Base-by-base conservation (phyloP, 1,140 invertebrate species). In the Psix sp. region DNA sequence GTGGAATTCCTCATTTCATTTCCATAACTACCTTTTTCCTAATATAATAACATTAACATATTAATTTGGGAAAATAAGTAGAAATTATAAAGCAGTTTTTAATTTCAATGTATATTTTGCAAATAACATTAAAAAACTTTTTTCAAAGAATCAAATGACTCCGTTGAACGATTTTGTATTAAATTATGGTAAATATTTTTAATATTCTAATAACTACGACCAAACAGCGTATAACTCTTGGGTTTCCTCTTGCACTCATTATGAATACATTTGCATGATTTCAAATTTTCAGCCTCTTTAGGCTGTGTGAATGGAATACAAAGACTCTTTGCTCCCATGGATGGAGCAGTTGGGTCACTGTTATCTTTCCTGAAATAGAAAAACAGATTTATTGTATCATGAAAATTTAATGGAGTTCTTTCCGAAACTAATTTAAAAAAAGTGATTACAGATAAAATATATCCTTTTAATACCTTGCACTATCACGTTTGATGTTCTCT, bases 251-350 rank as follows among this genome's bases (percentile, higher is more conserved):
- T 14, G 17, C 70, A 73, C 13, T 56, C 20, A 0, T 33, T 15
- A 14, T 73, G 42, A 33, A 73, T 60, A 84, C 98, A 99, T 74
- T 93, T 93, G 39, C 94, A 89, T 81, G 10, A 85, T 65, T 36
- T 88, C 85, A 26, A 94, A 88, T 9, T 20, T n/a, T 81, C 51
- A 4, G 89, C 84, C 1, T 94, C 92, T 49, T 87, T 77, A 6
- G 92, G 93, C 81, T 98, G 98, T 16, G 96, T 89, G 81, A 99
- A 95, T 7, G 98, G 98, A 79, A 99, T 97, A 84, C 98, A 99
- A 0, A 99, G 88, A 15, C 95, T 94, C 86, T 99, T 99, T 3
- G 98, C 98, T 24, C 98, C 98, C 98, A 99, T 99, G 0, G 96
- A 92, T 14, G 97, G 95, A 31, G 93, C 92, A 33, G 92, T 93